Conservation (phyloP, 2,888 invertebrate genomes). For the Eupithecia subfuscata region DNA sequence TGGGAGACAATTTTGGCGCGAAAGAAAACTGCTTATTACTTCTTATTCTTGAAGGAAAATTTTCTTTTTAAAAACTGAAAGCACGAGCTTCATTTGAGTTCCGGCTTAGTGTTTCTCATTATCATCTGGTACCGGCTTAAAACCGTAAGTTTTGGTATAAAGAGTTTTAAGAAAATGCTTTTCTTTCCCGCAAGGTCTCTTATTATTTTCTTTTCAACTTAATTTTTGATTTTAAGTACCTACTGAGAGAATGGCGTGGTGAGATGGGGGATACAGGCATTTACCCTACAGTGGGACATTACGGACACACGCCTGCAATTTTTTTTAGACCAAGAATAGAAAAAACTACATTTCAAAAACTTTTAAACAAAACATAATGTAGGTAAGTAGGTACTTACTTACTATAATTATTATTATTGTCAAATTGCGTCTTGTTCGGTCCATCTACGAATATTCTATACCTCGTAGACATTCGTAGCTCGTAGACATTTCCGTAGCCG, state of each 20-base stretch:
- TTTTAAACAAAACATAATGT: too few relatives aligned
- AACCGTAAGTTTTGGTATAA: constrained; percentile 6
- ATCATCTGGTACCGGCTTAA: constrained; percentile 20
- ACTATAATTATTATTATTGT: too few relatives aligned
- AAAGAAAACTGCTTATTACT: constrained; percentile 84
- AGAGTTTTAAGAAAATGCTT: constrained; percentile 10
- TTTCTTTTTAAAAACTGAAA: constrained; percentile 43
- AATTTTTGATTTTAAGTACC: too few relatives aligned
- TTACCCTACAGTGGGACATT: background rate
- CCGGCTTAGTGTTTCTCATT: constrained; percentile 36
- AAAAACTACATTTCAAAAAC: too few relatives aligned
- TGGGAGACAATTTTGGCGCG: constrained; percentile 84
- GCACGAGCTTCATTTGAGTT: constrained; percentile 32
- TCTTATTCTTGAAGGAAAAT: constrained; percentile 72
- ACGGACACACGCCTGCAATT: too few relatives aligned
- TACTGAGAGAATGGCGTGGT: background rate
- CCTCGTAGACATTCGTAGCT: constrained; percentile 6
- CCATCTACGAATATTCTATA: background rate
- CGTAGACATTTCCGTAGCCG: constrained; percentile 3
- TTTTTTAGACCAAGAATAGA: too few relatives aligned
- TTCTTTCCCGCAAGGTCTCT: background rate
- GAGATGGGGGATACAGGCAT: background rate
- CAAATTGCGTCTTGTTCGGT: background rate
- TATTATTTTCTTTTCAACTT: background rate
- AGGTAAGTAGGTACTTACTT: too few relatives aligned